These are phyloP conservation scores for Orgyia antiqua DNA, from an alignment of 2,888 invertebrate genomes.

Conservation along the genomic window DNA sequence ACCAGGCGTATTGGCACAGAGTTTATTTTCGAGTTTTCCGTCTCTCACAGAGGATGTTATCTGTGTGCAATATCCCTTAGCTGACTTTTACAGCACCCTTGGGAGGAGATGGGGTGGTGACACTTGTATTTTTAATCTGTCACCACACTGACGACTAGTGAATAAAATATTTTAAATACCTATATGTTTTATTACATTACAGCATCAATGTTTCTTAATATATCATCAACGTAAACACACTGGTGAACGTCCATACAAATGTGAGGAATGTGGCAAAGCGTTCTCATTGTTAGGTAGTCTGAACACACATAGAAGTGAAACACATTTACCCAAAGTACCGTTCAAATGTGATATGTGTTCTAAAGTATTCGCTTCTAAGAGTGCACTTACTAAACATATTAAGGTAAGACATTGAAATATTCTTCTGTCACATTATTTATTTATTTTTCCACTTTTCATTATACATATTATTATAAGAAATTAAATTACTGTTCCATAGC, in stretches of 20 bases:
- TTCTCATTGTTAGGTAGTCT: constrained; percentile 26
- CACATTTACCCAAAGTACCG: constrained; percentile 9
- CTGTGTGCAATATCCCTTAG: too few species aligned
- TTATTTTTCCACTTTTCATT: too few species aligned
- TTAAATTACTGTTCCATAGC: too few species aligned
- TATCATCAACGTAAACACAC: constrained; percentile 39
- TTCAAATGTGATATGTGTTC: constrained; percentile 25
- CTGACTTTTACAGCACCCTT: too few species aligned
- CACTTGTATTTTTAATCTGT: too few species aligned
- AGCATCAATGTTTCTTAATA: constrained; percentile 30
- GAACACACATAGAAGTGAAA: constrained; percentile 19
- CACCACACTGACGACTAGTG: too few species aligned
- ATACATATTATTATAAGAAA: too few species aligned
- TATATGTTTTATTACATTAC: constrained; percentile 5
- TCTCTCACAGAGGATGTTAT: too few species aligned
- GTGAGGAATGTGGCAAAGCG: constrained; percentile 24
- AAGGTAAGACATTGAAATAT: constrained; percentile 30
- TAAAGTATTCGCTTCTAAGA: constrained; percentile 24
- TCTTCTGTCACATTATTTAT: too few species aligned
- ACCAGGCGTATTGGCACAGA: too few species aligned
- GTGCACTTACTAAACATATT: constrained; percentile 33
- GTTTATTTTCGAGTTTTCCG: too few species aligned
- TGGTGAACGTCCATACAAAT: constrained; percentile 36
- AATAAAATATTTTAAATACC: not conserved
- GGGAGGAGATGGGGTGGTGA: too few species aligned